phyloP scores from a whole-genome alignment of 2,113 vertebrate species.

The Callaeas wilsoni region DNA sequence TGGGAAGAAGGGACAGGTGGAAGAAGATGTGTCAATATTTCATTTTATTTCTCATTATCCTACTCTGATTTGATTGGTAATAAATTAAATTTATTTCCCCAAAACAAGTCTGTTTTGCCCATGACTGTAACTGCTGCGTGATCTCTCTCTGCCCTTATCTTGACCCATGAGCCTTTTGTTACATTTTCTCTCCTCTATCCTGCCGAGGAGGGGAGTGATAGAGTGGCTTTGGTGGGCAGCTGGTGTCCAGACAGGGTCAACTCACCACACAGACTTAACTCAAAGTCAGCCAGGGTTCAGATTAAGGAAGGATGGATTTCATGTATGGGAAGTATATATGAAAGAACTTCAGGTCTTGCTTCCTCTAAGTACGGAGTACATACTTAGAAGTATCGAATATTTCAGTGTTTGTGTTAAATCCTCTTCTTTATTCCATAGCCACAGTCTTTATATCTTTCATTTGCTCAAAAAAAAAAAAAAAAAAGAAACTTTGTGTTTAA shows the following conservation, averaged over 20 bases:
- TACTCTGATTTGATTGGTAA: neutral
- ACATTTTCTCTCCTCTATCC: neutral
- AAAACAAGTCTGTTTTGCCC: neutral
- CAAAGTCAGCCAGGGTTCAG: neutral
- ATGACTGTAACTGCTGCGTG: neutral
- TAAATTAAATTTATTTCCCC: neutral
- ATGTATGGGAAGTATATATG: neutral
- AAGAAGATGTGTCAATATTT: neutral
- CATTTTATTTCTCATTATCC: neutral
- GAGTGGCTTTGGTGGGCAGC: neutral
- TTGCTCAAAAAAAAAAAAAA: neutral
- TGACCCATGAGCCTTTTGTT: accelerated
- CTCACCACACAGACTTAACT: neutral
- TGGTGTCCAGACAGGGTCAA: neutral
- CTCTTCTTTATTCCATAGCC: conserved; percentile 11
- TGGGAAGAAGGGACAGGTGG: neutral
- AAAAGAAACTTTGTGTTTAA: conserved; percentile 33
- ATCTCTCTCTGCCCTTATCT: neutral
- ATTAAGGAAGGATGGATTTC: neutral
- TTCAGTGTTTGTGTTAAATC: conserved; percentile 37
- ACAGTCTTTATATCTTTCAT: neutral
- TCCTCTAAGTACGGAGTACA: neutral
- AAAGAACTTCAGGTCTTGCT: neutral
- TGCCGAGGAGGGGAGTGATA: neutral
- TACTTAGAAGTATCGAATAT: neutral